Conservation (phyloP, 2,113 vertebrate genomes). For the Clarias gariepinus region DNA sequence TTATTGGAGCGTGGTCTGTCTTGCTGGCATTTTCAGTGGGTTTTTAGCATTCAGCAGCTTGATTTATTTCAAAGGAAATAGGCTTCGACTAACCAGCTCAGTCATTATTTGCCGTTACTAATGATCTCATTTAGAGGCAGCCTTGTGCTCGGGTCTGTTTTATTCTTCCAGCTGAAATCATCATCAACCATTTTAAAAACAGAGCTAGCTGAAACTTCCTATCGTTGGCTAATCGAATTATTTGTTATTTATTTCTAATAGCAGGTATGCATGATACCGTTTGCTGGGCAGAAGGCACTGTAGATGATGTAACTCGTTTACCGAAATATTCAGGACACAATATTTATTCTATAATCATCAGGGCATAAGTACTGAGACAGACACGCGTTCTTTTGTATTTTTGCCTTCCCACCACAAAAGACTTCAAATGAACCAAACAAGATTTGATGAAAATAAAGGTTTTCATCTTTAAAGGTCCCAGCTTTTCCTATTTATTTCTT, state of each 20-base stretch:
- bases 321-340: background rate
- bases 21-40: conserved; percentile 25
- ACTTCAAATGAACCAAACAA: no score
- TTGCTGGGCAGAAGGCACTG: background rate
- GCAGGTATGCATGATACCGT: background rate
- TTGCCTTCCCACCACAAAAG: no score
- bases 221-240: conserved; percentile 5
- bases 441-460: no score
- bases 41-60: conserved; percentile 45
- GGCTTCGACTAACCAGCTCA: conserved; percentile 55
- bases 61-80: conserved; percentile 61
- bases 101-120: conserved; percentile 61
- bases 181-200: conserved; percentile 47
- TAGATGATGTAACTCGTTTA: background rate
- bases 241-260: background rate
- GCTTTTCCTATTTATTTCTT: no score
- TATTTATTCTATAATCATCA: background rate
- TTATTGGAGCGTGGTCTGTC: conserved; percentile 36
- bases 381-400: no score
- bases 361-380: background rate
- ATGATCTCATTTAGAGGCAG: conserved; percentile 58
- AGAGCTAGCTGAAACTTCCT: conserved; percentile 23
- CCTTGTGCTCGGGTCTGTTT: conserved; percentile 47
- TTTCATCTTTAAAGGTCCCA: no score
- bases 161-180: conserved; percentile 50